Evolutionary conservation across 2,113 vertebrate genomes (phyloP).

Genomic region (Pterophyllum scalare): DNA sequence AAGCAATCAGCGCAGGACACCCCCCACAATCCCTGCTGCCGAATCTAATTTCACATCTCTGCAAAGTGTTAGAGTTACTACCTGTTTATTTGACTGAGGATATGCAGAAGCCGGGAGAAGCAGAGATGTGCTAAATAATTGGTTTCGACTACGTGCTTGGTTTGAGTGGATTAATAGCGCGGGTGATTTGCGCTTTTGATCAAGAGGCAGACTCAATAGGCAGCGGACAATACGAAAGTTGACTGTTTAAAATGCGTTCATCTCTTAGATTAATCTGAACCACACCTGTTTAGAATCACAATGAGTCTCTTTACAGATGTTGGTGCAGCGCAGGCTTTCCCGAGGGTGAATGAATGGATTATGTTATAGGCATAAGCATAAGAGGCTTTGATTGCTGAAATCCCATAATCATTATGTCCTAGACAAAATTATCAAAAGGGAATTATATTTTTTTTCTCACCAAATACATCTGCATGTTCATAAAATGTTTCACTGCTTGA

Average conservation of each 20-base stretch:
- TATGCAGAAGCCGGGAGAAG: slow-evolving; percentile 68
- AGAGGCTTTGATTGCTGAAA: neutral
- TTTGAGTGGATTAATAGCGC: slow-evolving; percentile 71
- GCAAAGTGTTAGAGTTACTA: slow-evolving; percentile 70
- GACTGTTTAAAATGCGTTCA: slow-evolving; percentile 45
- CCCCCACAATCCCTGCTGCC: slow-evolving; percentile 29
- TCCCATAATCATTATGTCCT: neutral
- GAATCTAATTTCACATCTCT: slow-evolving; percentile 61
- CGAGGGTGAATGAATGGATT: slow-evolving; percentile 9
- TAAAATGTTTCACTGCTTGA: neutral
- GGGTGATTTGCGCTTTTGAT: slow-evolving; percentile 54
- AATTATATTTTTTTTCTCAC: neutral
- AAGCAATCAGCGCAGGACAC: slow-evolving; percentile 24
- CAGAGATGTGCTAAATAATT: slow-evolving; percentile 64
- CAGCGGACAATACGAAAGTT: slow-evolving; percentile 23
- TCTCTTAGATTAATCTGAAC: slow-evolving; percentile 55
- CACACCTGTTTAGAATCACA: slow-evolving; percentile 59
- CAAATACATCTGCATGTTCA: neutral
- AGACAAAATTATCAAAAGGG: neutral
- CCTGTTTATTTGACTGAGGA: slow-evolving; percentile 74
- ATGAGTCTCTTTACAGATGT: slow-evolving; percentile 25
- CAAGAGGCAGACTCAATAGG: slow-evolving; percentile 23
- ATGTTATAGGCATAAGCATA: neutral
- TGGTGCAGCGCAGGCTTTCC: neutral
- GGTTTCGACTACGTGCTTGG: slow-evolving; percentile 65